Base-by-base conservation (phyloP, 2,797 vertebrate species). In the Spea hammondii region DNA sequence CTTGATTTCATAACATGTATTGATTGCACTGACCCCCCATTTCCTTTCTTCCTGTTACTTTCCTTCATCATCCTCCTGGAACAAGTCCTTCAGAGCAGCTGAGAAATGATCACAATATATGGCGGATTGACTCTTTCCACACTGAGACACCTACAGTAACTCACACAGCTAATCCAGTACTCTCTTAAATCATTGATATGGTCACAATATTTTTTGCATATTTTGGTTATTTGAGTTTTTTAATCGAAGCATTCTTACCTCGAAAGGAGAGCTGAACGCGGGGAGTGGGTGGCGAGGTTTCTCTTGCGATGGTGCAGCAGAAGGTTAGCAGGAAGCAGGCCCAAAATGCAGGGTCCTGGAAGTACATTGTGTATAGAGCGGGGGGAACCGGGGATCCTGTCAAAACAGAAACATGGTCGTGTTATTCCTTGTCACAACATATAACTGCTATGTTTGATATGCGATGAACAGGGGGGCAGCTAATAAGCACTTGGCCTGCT, bases 201-300 rank as follows among this genome's bases (percentile, higher is more conserved):
- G 60, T 64, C 8, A n/a, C 5, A 17, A 5, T 64, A 17, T 5
- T 64, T 6, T 64, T 66, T 4, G 4, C 10, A 5, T 5, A 5
- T 49, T 14, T 11, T 68, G 8, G 2, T 72, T n/a, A 48, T 45
- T 4, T 5, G 8, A 6, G n/a, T 3, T 4, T 14, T 12, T 12
- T 17, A 32, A 32, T 32, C 4, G 5, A 53, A 44, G 13, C 13
- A 5, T 1, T n/a, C 79, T 77, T 82, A 82, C 80, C 80, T 77
- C 75, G 44, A 6, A 82, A 82, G 17, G 80, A 77, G 11, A 82
- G 80, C 65, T 82, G 80, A 17, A 82, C 75, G 0, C 80, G 75
- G 0, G 80, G 80, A 44, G 80, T 57, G 3, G 80, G 65, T 1
- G 75, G 70, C 3, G 48, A 6, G 4, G 46, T 14, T 1, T 69